Base-by-base conservation (phyloP, 2,113 vertebrate genomes). In the Atractosteus spatula region DNA sequence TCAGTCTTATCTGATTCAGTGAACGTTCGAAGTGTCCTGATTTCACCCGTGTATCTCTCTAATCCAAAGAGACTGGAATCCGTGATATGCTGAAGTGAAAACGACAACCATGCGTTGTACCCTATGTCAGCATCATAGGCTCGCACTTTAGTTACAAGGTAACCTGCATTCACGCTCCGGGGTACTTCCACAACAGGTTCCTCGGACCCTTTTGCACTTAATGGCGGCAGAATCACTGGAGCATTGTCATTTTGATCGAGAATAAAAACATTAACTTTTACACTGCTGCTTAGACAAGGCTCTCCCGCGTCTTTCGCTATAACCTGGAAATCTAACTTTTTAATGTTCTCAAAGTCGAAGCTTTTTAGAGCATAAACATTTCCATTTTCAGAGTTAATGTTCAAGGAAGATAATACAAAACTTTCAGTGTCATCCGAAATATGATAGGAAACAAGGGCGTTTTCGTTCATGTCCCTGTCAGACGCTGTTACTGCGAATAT, bases 241-340 rank as follows among this genome's bases (percentile, higher is more conserved):
- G 64, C 42, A 5, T 86, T 86, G 74, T 86, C 84, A 68, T 85
- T 85, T 70, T 84, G 82, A 74, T 85, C 81, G 69, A 81, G 75
- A 74, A 86, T 80, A 17, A 76, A 81, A 14, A 86, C 79, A 4
- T 77, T 82, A 44, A 85, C 85, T 66, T 83, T 83, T 5, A 70
- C 68, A 17, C 42, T 85, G 66, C 76, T 77, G 65, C 69, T 76
- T 11, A 72, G 72, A 14, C 69, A 62, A 3, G 83, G 85, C 64
- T 54, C 74, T 51, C 83, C 85, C 13, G 72, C 76, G 61, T 87
- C 85, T 75, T 77, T 74, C 44, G 80, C 80, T 17, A 77, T 55
- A n/a, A 82, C 76, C 17, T 73, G 75, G 43, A 82, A 76, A 1
- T 73, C 3, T 11, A 76, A 77, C 0, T 64, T 77, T 67, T 82